These are phyloP conservation scores for Drosophila teissieri DNA, from an alignment of 1,140 invertebrate genomes.

Conservation along the genomic window DNA sequence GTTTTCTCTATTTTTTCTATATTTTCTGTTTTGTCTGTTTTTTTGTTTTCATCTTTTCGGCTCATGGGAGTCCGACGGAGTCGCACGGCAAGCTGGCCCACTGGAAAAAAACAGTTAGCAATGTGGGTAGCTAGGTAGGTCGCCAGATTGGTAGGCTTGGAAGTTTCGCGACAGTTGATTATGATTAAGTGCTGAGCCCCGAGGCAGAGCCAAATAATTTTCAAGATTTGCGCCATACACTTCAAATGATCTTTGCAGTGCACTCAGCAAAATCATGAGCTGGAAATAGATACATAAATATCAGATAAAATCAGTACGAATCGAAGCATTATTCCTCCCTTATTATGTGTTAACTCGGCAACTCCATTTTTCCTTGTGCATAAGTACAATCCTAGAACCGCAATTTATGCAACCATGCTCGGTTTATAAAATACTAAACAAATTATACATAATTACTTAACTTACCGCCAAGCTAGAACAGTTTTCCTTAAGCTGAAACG, in stretches of 20 bases:
- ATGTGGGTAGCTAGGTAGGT: slow-evolving; percentile 56
- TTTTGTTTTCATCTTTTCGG: slow-evolving; percentile 44
- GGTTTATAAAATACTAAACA: too few relatives aligned
- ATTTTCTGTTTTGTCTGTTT: slow-evolving; percentile 36
- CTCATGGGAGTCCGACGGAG: slow-evolving; percentile 50
- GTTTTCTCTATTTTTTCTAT: slow-evolving; percentile 7
- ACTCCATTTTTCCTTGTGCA: too few relatives aligned
- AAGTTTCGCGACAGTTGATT: slow-evolving; percentile 81
- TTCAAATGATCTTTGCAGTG: slow-evolving; percentile 33
- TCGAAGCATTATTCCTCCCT: too few relatives aligned
- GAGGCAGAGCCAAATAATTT: slow-evolving; percentile 64
- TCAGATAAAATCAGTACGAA: too few relatives aligned
- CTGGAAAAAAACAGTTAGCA: slow-evolving; percentile 54
- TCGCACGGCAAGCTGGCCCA: slow-evolving; percentile 19
- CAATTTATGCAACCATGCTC: too few relatives aligned
- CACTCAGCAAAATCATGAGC: not conserved
- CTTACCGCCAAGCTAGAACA: not conserved
- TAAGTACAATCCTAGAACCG: too few relatives aligned
- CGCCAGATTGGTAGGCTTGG: slow-evolving; percentile 64
- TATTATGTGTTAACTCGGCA: too few relatives aligned
- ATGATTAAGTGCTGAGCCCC: slow-evolving; percentile 81
- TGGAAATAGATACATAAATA: too few relatives aligned
- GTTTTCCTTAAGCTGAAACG: not conserved
- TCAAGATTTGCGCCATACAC: slow-evolving; percentile 59
- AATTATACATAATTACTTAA: too few relatives aligned